Evolutionary conservation across 2,113 vertebrate genomes (phyloP), one percentile per base, ranked within the genome.

Genomic region (Nothoprocta pentlandii): DNA sequence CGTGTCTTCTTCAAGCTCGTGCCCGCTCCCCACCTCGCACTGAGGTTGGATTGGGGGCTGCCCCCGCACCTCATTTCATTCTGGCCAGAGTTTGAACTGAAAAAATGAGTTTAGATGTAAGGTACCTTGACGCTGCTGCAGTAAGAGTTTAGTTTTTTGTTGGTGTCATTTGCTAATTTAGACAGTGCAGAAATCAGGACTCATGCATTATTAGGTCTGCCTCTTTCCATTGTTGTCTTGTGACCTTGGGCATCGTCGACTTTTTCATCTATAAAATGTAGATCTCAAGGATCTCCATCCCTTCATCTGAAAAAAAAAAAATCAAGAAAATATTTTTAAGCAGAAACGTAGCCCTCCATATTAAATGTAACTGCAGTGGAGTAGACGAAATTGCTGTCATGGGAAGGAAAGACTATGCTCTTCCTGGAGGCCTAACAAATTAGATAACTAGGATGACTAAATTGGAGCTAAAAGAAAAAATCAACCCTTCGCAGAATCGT

Each of bases 171-270:
- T 73, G 67, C 79, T 89, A 8, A 66, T 87, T 85, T 87, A 81
- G n/a, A 36, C n/a, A 36, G 53, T 42, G 69, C 11, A 16, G 59
- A 80, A 80, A 61, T 47, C 1, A 34, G 22, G 58, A 79, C 44
- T 90, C 75, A 39, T 71, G 53, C 2, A 28, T 87, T 69, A 11
- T 49, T 78, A 58, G 41, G 34, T 22, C 14, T 54, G 47, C 23
- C 12, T 58, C 28, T 89, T 58, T 42, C 49, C n/a, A 1, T 63
- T 91, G 39, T 54, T 89, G 58, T 79, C 49, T 76, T 34, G 42
- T 96, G 96, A 97, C 94, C 96, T 97, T 97, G 95, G 90, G 42
- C 73, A 34, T 19, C 2, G 6, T 74, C 58, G 13, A 36, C 71
- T 12, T 76, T 83, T 16, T 28, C 2, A 3, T 36, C 32, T 75